phyloP scores from a whole-genome alignment of 1,140 invertebrate genomes.

The Drosophila nebulosa region DNA sequence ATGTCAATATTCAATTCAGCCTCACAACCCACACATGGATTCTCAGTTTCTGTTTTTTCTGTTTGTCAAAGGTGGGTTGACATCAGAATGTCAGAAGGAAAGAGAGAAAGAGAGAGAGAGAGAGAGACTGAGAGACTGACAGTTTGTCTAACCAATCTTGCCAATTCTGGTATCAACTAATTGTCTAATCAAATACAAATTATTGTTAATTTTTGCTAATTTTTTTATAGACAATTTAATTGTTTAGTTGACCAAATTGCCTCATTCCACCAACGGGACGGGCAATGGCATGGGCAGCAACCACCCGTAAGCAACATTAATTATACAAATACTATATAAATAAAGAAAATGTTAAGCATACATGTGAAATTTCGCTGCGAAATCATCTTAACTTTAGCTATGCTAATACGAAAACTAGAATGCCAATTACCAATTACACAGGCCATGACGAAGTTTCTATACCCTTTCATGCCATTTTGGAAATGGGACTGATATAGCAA shows the following conservation, averaged over 20 bases:
- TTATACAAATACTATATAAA: neutral
- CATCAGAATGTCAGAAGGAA: neutral
- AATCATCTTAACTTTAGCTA: neutral
- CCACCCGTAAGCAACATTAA: neutral
- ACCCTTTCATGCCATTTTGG: neutral
- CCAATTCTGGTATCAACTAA: slow-evolving; percentile 46
- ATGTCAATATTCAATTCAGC: neutral
- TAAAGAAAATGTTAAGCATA: neutral
- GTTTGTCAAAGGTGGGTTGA: slow-evolving; percentile 1
- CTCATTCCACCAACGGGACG: slow-evolving; percentile 4
- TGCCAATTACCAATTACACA: neutral
- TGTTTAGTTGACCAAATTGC: slow-evolving; percentile 19
- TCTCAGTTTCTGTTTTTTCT: neutral
- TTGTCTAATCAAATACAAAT: slow-evolving; percentile 48
- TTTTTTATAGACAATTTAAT: slow-evolving; percentile 22
- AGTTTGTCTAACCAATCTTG: slow-evolving; percentile 20
- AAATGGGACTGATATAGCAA: neutral
- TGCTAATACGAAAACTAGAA: neutral
- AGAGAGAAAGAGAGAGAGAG: neutral
- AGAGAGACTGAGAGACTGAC: neutral
- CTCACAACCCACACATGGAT: slow-evolving; percentile 12
- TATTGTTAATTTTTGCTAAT: slow-evolving; percentile 23
- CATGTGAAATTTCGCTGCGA: neutral
- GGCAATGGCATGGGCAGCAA: neutral
- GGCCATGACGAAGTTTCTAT: neutral